phyloP scores from a whole-genome alignment of 64 coral and sea anemone species.

The Astreopora myriophthalma region DNA sequence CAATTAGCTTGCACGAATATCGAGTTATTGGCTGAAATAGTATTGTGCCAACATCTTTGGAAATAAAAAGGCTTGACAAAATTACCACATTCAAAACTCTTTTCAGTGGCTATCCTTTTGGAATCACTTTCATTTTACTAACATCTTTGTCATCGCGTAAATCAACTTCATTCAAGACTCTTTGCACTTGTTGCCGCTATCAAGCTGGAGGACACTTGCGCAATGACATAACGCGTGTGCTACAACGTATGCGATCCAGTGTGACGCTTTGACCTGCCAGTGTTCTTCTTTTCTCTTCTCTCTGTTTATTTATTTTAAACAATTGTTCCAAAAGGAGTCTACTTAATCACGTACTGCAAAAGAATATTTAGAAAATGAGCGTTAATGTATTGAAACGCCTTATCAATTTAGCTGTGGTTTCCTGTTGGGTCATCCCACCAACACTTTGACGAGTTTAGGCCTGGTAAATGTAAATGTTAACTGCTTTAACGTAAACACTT shows the following conservation, averaged over 20 bases:
- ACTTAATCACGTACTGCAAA: background rate
- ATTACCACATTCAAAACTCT: background rate
- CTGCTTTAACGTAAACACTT: background rate
- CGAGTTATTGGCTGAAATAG: too few species aligned
- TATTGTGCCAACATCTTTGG: background rate
- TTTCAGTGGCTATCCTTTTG: background rate
- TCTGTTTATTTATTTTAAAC: conserved; percentile 10
- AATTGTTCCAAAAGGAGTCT: background rate
- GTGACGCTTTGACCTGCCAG: conserved; percentile 1
- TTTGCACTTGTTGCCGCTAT: background rate
- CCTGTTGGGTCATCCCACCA: background rate
- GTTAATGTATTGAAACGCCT: background rate
- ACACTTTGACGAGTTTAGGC: background rate
- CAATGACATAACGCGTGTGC: background rate
- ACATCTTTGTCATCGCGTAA: background rate
- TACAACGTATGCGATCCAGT: background rate
- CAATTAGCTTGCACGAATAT: background rate
- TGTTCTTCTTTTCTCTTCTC: background rate
- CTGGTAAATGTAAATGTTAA: background rate
- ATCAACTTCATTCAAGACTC: background rate
- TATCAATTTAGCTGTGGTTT: conserved; percentile 10
- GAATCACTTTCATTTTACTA: background rate
- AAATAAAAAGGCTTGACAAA: background rate
- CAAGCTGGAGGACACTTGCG: background rate
- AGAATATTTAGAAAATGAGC: background rate